Conservation (phyloP, 2,797 vertebrate species). For the Thalassophryne amazonica region DNA sequence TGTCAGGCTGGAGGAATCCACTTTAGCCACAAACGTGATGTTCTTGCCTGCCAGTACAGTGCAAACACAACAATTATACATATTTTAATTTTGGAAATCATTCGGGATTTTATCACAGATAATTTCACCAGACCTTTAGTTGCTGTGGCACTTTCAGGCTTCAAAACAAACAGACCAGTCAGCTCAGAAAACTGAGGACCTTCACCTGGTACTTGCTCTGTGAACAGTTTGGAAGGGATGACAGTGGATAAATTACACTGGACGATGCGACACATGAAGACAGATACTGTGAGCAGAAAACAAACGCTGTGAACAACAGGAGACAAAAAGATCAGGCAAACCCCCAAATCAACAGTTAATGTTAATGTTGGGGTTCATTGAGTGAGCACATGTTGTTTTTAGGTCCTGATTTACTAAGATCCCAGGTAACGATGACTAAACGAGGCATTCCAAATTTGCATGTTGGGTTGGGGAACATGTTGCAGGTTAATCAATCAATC, state of each 20-base stretch:
- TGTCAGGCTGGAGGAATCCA: slow-evolving; percentile 73
- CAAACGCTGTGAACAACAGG: slow-evolving; percentile 4
- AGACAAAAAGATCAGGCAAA: slow-evolving; percentile 54
- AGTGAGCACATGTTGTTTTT: too few species aligned
- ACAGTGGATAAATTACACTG: slow-evolving; percentile 24
- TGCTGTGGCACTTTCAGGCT: slow-evolving; percentile 63
- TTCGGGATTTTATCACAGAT: slow-evolving; percentile 6
- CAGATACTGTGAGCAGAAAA: slow-evolving; percentile 1
- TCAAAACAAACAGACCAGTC: slow-evolving; percentile 69
- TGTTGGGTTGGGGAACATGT: too few species aligned
- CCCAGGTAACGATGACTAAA: too few species aligned
- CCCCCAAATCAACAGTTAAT: slow-evolving; percentile 8
- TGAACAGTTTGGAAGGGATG: slow-evolving; percentile 4
- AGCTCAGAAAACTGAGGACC: slow-evolving; percentile 54
- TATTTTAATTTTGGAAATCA: slow-evolving; percentile 1
- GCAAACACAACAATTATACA: too few species aligned
- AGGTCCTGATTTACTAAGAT: too few species aligned
- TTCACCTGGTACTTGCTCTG: slow-evolving; percentile 64
- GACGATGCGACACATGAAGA: too few species aligned
- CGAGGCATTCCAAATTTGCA: too few species aligned
- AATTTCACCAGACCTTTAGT: slow-evolving; percentile 68
- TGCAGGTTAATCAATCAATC: too few species aligned
- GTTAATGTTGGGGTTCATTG: neutral
- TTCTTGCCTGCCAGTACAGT: slow-evolving; percentile 77
- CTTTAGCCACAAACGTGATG: slow-evolving; percentile 75